Percentiles rank a stretch among this genome's conserved stretches.
These are phyloP conservation scores for Anarhynchus alexandrinus DNA, from an alignment of 2,113 vertebrate genomes.

Conservation along the genomic window DNA sequence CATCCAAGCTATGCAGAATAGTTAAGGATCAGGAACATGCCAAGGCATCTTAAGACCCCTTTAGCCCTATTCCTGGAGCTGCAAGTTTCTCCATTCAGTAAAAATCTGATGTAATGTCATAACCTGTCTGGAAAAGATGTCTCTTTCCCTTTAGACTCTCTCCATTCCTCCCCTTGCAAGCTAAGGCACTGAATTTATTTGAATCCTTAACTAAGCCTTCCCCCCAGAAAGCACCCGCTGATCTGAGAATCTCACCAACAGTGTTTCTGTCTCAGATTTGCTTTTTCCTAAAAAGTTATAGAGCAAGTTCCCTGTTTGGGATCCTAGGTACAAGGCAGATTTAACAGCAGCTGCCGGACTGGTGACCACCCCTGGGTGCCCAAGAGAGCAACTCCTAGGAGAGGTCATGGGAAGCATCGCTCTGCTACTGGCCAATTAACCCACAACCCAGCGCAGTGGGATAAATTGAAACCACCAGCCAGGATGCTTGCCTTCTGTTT, in stretches of 20 bases:
- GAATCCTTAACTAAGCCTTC: neutral
- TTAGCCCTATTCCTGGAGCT: neutral
- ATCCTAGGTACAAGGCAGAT: neutral
- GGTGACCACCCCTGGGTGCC: neutral
- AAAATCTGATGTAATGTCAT: neutral
- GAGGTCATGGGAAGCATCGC: neutral
- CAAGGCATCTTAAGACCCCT: neutral
- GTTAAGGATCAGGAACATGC: neutral
- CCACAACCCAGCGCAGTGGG: neutral
- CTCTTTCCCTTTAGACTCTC: neutral
- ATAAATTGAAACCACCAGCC: neutral
- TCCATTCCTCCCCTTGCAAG: neutral
- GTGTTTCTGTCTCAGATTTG: neutral
- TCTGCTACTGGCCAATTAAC: neutral
- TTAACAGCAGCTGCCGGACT: neutral
- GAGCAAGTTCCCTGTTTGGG: neutral
- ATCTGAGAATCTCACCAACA: neutral
- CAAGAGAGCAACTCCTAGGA: neutral
- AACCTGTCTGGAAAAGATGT: neutral
- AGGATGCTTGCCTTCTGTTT: neutral
- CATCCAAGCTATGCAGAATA: neutral
- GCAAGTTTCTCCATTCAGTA: neutral
- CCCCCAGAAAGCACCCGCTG: neutral
- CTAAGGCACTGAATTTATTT: neutral
- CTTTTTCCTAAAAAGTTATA: neutral